Percentiles rank a stretch among this genome's conserved stretches.
phyloP scores from a whole-genome alignment of 2,113 vertebrate genomes.

The Neopipo cinnamomea region DNA sequence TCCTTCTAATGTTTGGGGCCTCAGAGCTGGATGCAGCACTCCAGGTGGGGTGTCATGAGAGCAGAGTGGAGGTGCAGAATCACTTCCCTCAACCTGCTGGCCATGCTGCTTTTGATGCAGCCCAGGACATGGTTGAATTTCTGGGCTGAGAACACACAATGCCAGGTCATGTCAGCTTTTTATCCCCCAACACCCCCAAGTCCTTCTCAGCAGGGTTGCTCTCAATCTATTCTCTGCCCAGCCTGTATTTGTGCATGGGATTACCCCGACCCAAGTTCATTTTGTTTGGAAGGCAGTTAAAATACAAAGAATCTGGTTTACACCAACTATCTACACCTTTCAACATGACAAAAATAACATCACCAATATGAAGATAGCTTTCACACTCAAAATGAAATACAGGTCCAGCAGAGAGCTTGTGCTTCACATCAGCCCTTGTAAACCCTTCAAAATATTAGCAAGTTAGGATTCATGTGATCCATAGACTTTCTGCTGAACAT shows the following conservation, averaged over 20 bases:
- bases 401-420: neutral
- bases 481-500: slow-evolving; percentile 4
- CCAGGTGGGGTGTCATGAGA: neutral
- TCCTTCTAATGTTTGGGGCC: fast-evolving
- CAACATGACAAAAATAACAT: neutral
- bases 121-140: fast-evolving
- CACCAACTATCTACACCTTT: neutral
- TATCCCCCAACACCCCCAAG: too few relatives aligned
- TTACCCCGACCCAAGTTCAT: neutral
- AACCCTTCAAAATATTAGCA: neutral
- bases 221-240: neutral
- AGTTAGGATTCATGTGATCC: neutral
- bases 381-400: neutral
- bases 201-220: neutral
- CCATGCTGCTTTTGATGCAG: neutral
- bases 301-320: neutral
- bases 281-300: neutral
- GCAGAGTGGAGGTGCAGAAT: neutral
- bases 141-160: neutral
- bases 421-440: neutral
- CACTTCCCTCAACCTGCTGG: fast-evolving
- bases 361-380: neutral
- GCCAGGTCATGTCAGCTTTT: neutral
- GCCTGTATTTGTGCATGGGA: neutral
- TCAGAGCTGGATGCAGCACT: neutral